Evolutionary conservation across 2,797 vertebrate genomes (phyloP).

Genomic region (Lepilemur ruficaudatus): DNA sequence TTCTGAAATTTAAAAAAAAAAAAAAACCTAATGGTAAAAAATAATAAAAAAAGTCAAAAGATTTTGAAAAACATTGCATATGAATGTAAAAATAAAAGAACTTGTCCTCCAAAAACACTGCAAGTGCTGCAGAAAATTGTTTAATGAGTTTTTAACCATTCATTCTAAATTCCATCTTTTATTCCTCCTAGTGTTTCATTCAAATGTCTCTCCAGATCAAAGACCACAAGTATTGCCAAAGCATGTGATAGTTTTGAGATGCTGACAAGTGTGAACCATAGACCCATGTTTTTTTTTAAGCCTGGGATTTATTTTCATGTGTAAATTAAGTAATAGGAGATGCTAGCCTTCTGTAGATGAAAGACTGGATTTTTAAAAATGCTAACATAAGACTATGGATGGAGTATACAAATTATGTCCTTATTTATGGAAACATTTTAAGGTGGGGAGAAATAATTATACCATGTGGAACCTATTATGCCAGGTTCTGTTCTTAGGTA

Average conservation of each 20-base stretch:
- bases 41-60: neutral
- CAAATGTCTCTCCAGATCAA: slow-evolving; percentile 12
- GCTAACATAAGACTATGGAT: slow-evolving; percentile 49
- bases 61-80: neutral
- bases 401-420: slow-evolving; percentile 26
- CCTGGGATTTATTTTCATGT: slow-evolving; percentile 29
- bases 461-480: neutral
- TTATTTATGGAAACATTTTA: slow-evolving; percentile 48
- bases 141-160: slow-evolving; percentile 40
- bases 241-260: slow-evolving; percentile 22
- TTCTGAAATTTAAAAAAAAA: too few relatives aligned
- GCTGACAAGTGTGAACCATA: neutral
- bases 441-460: slow-evolving; percentile 43
- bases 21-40: too few relatives aligned
- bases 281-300: slow-evolving; percentile 39
- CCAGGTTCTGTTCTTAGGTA: neutral
- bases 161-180: neutral
- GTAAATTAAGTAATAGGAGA: slow-evolving; percentile 51
- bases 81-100: slow-evolving; percentile 39
- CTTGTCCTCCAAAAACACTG: neutral
- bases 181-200: slow-evolving; percentile 8
- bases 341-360: slow-evolving; percentile 22
- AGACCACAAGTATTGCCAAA: slow-evolving; percentile 27
- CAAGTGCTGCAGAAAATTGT: slow-evolving; percentile 5
- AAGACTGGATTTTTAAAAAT: slow-evolving; percentile 52